Evolutionary conservation across 2,113 vertebrate species (phyloP).

Genomic region (Diadophis punctatus): DNA sequence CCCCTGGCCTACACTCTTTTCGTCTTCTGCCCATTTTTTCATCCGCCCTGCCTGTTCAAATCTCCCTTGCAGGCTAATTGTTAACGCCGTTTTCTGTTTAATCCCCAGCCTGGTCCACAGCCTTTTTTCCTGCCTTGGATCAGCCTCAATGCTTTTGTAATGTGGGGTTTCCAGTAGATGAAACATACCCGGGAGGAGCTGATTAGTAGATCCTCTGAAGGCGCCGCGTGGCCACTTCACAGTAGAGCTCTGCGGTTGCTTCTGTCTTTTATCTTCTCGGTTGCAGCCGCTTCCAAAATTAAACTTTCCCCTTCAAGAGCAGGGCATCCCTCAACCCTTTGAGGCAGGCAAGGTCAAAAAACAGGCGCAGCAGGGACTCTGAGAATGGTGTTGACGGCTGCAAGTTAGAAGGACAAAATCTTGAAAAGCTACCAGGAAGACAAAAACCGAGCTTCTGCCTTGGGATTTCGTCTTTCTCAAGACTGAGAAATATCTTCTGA

Average conservation of each 20-base stretch:
- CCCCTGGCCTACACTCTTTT: neutral
- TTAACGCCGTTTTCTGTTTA: neutral
- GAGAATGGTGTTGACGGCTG: neutral
- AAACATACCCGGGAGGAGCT: neutral
- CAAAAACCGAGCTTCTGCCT: neutral
- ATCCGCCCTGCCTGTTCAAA: neutral
- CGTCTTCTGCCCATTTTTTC: neutral
- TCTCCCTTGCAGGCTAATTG: neutral
- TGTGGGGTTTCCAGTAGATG: neutral
- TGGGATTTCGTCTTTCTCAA: neutral
- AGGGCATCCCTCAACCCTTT: neutral
- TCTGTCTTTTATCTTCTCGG: neutral
- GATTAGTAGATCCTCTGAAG: conserved; percentile 3
- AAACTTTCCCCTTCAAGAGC: neutral
- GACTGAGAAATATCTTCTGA: neutral
- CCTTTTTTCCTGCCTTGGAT: neutral
- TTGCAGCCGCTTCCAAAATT: neutral
- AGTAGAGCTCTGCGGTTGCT: neutral
- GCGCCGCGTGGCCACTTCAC: neutral
- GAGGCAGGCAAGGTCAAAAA: neutral
- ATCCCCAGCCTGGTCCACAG: neutral
- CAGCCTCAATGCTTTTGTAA: neutral
- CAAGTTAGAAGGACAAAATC: neutral
- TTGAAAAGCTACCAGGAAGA: neutral
- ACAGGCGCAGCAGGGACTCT: neutral